A percentile compares a stretch with the other conserved stretches of the same genome.
Evolutionary conservation across 1,140 invertebrate species (phyloP).

Genomic region (Eriocheir sinensis): DNA sequence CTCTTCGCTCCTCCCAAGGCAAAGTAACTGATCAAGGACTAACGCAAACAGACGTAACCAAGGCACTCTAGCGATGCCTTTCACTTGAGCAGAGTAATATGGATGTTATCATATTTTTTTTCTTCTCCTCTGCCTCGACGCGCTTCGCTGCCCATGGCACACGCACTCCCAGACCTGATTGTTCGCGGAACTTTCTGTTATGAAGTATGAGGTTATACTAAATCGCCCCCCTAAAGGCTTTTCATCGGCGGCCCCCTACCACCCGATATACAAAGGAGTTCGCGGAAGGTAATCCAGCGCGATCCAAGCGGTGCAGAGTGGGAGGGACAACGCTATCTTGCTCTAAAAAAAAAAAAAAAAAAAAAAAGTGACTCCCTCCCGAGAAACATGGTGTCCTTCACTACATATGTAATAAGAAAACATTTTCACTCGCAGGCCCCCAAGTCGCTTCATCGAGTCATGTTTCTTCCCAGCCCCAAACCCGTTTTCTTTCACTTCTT

Average conservation of each 20-base stretch:
- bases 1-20: background rate
- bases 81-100: background rate
- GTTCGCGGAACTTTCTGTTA: constrained; percentile 12
- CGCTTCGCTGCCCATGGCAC: background rate
- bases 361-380: background rate
- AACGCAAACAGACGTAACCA: background rate
- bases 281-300: constrained; percentile 51
- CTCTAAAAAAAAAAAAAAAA: no score
- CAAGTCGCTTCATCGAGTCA: background rate
- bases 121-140: background rate
- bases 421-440: background rate
- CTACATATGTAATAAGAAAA: background rate
- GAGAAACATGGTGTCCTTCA: background rate
- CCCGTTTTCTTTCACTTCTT: constrained; percentile 15
- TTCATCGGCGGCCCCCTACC: constrained; percentile 4
- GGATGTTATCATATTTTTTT: background rate
- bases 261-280: constrained; percentile 52
- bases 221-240: background rate
- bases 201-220: constrained; percentile 7
- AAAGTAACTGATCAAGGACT: background rate
- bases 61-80: background rate
- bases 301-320: constrained; percentile 26
- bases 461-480: background rate
- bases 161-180: background rate
- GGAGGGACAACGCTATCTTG: background rate